These are phyloP conservation scores for Serranus cabrilla DNA, from an alignment of 2,797 vertebrate species.

Conservation along the genomic window DNA sequence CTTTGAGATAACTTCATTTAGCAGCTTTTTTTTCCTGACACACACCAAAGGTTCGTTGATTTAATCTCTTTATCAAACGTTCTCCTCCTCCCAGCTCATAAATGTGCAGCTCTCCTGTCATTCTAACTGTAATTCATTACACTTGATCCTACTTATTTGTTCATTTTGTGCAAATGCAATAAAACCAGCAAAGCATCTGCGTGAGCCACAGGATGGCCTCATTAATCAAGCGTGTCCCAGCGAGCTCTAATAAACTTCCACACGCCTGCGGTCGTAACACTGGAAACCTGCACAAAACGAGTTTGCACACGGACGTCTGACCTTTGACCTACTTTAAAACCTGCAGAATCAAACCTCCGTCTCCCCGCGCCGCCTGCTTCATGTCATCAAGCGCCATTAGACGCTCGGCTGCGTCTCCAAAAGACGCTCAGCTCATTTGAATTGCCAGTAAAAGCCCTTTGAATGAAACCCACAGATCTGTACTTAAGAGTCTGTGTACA, in stretches of 20 bases:
- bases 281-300: background rate
- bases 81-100: background rate
- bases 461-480: conserved; percentile 42
- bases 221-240: conserved; percentile 31
- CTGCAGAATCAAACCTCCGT: conserved; percentile 4
- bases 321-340: conserved; percentile 27
- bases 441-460: conserved; percentile 36
- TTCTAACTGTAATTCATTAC: conserved; percentile 4
- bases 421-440: conserved; percentile 46
- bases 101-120: background rate
- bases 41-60: background rate
- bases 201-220: conserved; percentile 5
- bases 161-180: conserved; percentile 25
- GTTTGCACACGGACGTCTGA: conserved; percentile 11
- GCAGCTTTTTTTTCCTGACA: background rate
- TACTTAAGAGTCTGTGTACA: conserved; percentile 48
- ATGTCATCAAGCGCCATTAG: conserved; percentile 18
- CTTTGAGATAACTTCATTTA: background rate
- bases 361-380: conserved; percentile 7
- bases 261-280: background rate
- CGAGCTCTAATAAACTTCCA: conserved; percentile 1
- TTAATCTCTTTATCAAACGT: conserved; percentile 6
- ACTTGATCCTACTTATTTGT: conserved; percentile 28
- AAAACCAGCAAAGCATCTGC: conserved; percentile 29
- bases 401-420: conserved; percentile 27